Base-by-base conservation (phyloP, 2,113 vertebrate genomes). In the Melanocharis versteri region DNA sequence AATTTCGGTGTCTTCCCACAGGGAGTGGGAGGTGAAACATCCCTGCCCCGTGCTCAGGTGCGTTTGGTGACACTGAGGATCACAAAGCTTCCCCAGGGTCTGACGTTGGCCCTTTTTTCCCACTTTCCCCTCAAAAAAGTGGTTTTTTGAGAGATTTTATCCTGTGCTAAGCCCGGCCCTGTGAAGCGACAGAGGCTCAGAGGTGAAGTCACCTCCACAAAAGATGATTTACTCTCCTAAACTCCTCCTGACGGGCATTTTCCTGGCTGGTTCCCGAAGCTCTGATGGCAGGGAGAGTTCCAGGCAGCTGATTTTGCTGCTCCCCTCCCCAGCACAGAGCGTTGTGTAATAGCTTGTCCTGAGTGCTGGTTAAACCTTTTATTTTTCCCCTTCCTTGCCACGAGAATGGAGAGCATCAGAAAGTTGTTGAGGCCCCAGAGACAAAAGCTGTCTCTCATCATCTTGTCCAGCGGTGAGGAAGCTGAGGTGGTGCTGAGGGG, bases 161-260 rank as follows among this genome's bases (percentile, higher is more conserved):
- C 26, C 37, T 24, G 18, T 24, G 62, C 50, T 51, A 7, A 60
- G 37, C 18, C 57, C 57, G 50, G 3, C 10, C 28, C 48, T 31
- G n/a, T n/a, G n/a, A n/a, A n/a, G n/a, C n/a, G n/a, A n/a, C n/a
- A n/a, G n/a, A 10, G 20, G 22, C 57, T 47, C 44, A 1, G 65
- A 26, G 13, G 14, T 6, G 13, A 61, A 33, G 45, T 11, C 61
- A 1, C 37, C 40, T n/a, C 45, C 60, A 30, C 84, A 7, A 18
- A 35, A 56, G 4, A 0, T 0, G 0, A 37, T 60, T 37, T 47
- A 11, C 31, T 64, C 31, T 35, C 35, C 60, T 16, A 8, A 50
- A 37, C 35, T 40, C 3, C 4, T 64, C 40, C 24, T n/a, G 48
- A 13, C 4, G 8, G 53, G 40, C 22, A 1, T 31, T 62, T 51